Evolutionary conservation across 2,888 invertebrate genomes (phyloP).

Genomic region (Eueremaeus valkanovi): DNA sequence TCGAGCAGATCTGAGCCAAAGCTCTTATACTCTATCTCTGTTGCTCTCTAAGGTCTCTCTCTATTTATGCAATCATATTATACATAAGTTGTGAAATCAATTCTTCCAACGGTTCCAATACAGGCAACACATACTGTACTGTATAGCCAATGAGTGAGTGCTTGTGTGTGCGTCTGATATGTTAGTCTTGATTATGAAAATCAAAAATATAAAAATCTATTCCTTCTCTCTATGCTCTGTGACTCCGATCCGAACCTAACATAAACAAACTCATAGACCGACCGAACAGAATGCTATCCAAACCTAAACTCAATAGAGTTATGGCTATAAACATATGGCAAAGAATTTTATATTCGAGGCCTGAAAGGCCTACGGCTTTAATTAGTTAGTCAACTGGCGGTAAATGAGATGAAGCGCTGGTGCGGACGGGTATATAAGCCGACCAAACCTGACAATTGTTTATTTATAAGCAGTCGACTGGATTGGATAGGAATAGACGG

Average conservation of each 20-base stretch:
- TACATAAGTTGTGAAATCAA: conserved; percentile 13
- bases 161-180: background rate
- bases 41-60: background rate
- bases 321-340: background rate
- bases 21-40: background rate
- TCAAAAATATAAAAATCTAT: background rate
- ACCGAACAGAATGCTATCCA: too few relatives aligned
- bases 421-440: background rate
- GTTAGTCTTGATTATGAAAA: background rate
- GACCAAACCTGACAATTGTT: conserved; percentile 11
- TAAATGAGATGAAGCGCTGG: background rate
- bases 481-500: background rate
- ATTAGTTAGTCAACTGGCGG: background rate
- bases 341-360: background rate
- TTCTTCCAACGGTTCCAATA: background rate
- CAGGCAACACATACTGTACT: background rate
- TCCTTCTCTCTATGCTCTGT: background rate
- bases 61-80: background rate
- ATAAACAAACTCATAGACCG: too few relatives aligned
- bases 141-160: too few relatives aligned
- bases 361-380: background rate
- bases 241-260: too few relatives aligned
- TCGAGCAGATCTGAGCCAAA: background rate
- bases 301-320: background rate
- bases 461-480: background rate